Percentiles rank a stretch among this genome's conserved stretches.
Conservation (phyloP, 1,140 invertebrate species). For the Brachionus paranguensis region DNA sequence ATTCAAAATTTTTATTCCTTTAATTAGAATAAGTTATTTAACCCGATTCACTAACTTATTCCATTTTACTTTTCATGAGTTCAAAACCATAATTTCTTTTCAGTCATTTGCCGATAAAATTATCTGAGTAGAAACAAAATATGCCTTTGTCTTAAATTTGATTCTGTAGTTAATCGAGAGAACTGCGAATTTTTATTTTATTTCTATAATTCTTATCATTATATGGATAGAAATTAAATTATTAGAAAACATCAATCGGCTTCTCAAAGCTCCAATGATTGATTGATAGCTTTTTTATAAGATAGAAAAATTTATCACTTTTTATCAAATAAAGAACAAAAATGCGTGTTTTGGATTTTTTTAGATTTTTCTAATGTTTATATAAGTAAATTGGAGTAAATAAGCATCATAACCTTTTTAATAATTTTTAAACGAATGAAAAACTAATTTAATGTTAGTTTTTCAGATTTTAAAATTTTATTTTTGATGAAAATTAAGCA, state of each 20-base stretch:
- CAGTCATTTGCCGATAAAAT: background rate
- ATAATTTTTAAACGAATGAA: too few species aligned
- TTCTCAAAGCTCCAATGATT: background rate
- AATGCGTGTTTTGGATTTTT: too few species aligned
- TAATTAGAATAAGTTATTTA: background rate
- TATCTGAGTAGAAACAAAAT: too few species aligned
- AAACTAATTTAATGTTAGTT: too few species aligned
- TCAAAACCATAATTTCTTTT: background rate
- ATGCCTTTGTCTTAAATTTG: background rate
- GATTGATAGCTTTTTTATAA: background rate
- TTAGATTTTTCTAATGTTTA: too few species aligned
- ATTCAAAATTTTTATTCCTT: background rate
- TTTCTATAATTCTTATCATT: background rate
- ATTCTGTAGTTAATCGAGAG: background rate
- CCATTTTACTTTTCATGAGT: background rate
- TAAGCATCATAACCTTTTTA: too few species aligned
- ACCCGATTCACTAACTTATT: background rate
- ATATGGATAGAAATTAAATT: background rate
- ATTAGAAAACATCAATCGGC: background rate
- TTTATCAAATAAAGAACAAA: background rate
- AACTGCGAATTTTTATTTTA: background rate
- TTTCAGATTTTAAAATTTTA: too few species aligned
- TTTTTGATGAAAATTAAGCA: too few species aligned
- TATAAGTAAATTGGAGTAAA: too few species aligned
- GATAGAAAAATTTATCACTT: background rate